Conservation (phyloP, 2,888 invertebrate genomes). For the Ecliptopera silaceata region DNA sequence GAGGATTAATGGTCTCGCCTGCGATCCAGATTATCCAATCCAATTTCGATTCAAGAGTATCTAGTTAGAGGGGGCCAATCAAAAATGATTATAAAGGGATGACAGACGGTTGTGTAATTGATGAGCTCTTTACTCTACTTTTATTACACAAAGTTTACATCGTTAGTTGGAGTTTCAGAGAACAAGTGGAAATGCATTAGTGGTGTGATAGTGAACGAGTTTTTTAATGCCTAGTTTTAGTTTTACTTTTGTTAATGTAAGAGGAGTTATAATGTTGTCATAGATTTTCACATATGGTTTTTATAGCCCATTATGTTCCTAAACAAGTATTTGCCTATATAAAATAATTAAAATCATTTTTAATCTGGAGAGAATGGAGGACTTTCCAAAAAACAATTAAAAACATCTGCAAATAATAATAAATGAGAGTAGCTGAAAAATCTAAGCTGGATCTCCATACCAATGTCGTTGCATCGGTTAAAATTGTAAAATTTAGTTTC, state of each 20-base stretch:
- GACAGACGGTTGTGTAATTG: slow-evolving; percentile 43
- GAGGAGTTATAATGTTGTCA: neutral
- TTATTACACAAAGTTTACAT: slow-evolving; percentile 22
- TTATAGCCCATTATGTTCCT: no score
- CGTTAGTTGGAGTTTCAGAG: slow-evolving; percentile 11
- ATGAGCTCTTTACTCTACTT: slow-evolving; percentile 30
- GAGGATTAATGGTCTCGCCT: slow-evolving; percentile 35
- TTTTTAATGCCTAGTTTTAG: neutral
- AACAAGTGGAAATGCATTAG: slow-evolving; percentile 4
- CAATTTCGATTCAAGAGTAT: slow-evolving; percentile 52
- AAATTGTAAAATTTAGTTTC: no score
- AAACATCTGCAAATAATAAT: no score
- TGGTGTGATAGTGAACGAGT: neutral
- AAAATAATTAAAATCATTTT: no score
- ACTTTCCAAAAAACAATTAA: no score
- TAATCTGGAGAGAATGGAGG: no score
- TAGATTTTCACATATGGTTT: no score
- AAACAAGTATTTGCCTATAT: no score
- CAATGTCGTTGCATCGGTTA: no score
- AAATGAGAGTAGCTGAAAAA: no score
- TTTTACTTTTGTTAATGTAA: neutral
- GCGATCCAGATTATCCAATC: slow-evolving; percentile 50
- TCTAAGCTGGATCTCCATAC: no score
- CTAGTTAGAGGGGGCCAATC: slow-evolving; percentile 48
- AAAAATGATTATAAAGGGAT: slow-evolving; percentile 50